Base-by-base conservation (phyloP, 2,797 vertebrate species). In the Garrulus glandarius region DNA sequence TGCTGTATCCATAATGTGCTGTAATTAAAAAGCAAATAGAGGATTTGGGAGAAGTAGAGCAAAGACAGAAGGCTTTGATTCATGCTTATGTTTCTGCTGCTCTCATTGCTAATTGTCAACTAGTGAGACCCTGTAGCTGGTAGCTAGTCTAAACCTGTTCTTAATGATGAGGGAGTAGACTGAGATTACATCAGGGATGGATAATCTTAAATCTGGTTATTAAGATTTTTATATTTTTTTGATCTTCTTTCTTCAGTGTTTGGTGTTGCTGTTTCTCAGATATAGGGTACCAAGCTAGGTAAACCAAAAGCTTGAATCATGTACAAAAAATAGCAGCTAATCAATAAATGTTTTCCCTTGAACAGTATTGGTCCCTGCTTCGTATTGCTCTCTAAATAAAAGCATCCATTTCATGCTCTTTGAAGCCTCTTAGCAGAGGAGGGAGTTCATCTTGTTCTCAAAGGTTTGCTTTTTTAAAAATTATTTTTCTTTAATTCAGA, bases 371-470 rank as follows among this genome's bases (percentile, higher is more conserved):
- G 20, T 65, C 8, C 17, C 44, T 44, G 11, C 19, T 72, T 69
- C 1, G 0, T 79, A 21, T 32, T 87, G 13, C 9, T 77, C 1
- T 44, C n/a, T 36, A 2, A 56, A 9, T 20, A 49, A 27, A 2
- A 80, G 5, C 19, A 85, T 29, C 30, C 5, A 16, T 85, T 64
- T 82, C 22, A 15, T 36, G 23, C 22, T 49, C 32, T 75, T 79
- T 41, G 44, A 29, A 55, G 11, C 29, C 10, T 64, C 15, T 56
- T 22, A 59, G 47, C 5, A 46, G 36, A 27, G 13, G 5, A 15
- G 14, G 9, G 5, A 61, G 5, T 61, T 81, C 1, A 24, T 55
- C 15, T 61, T 59, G 13, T 50, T 75, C 18, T 74, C 36, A 63
- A 8, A 7, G 14, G 5, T 60, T 76, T 50, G 20, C 2, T 15